Conservation (phyloP, 1,140 invertebrate species). For the Homarus americanus region DNA sequence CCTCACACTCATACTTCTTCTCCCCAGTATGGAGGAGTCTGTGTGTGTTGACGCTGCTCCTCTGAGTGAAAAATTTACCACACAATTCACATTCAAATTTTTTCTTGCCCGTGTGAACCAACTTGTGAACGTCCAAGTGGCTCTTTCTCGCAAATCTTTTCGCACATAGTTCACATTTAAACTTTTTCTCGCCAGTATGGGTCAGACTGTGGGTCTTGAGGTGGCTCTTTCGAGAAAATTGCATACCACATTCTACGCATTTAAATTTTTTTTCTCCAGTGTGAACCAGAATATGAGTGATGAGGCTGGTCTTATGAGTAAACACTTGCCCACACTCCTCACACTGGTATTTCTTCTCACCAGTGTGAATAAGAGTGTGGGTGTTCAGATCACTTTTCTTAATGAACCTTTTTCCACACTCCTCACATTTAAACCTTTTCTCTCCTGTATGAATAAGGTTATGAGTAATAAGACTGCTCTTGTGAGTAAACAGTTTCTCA, state of each 20-base stretch:
- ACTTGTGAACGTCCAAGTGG: not conserved
- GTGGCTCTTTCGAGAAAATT: constrained; percentile 54
- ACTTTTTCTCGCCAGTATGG: not conserved
- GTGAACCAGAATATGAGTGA: constrained; percentile 43
- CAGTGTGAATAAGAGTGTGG: constrained; percentile 48
- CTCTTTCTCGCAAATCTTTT: not conserved
- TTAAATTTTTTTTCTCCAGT: constrained; percentile 40
- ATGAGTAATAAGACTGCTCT: constrained; percentile 76
- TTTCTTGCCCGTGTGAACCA: not conserved
- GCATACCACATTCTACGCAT: constrained; percentile 56
- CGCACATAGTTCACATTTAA: not conserved
- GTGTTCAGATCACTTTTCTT: constrained; percentile 40
- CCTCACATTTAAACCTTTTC: constrained; percentile 49
- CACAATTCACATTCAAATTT: not conserved
- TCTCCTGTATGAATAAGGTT: constrained; percentile 49
- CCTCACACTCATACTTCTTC: not conserved
- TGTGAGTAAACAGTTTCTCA: constrained; percentile 76
- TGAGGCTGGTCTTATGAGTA: constrained; percentile 40
- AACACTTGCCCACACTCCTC: constrained; percentile 62
- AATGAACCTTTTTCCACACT: constrained; percentile 54
- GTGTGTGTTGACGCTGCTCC: not conserved
- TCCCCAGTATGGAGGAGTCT: not conserved
- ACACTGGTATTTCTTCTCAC: constrained; percentile 53
- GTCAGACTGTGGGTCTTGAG: constrained; percentile 44
- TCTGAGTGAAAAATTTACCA: not conserved